phyloP scores from a whole-genome alignment of 2,888 invertebrate species.

The Cheilosia grossa region DNA sequence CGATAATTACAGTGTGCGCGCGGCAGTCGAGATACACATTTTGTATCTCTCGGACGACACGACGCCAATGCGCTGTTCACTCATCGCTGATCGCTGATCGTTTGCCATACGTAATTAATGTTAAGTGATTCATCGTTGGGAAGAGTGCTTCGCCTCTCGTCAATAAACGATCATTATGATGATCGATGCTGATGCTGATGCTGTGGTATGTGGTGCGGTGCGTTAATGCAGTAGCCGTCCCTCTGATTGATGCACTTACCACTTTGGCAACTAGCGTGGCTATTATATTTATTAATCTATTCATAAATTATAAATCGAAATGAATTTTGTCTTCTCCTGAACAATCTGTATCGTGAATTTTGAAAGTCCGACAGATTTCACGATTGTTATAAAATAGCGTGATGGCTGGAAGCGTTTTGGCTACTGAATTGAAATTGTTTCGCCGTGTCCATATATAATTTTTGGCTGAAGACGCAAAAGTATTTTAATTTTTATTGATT shows the following conservation, averaged over 20 bases:
- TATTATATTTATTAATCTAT: not conserved
- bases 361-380: constrained; percentile 22
- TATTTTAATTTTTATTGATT: constrained; percentile 44
- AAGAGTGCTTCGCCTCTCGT: constrained; percentile 25
- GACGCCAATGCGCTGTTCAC: constrained; percentile 30
- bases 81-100: constrained; percentile 68
- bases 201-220: constrained; percentile 9
- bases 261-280: not conserved
- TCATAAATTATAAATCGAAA: constrained; percentile 34
- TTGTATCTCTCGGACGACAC: constrained; percentile 42
- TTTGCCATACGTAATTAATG: constrained; percentile 74
- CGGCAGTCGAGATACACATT: constrained; percentile 37
- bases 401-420: constrained; percentile 51
- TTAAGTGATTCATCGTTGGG: constrained; percentile 68
- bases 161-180: constrained; percentile 61
- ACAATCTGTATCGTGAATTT: constrained; percentile 50
- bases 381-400: constrained; percentile 38
- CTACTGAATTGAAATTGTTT: constrained; percentile 58
- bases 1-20: constrained; percentile 54
- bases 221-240: constrained; percentile 31
- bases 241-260: constrained; percentile 41
- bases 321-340: constrained; percentile 24
- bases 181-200: not conserved
- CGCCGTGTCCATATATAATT: not conserved
- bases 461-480: constrained; percentile 2